These are phyloP conservation scores for Polyergus mexicanus DNA, from an alignment of 1,140 invertebrate species.

Conservation along the genomic window DNA sequence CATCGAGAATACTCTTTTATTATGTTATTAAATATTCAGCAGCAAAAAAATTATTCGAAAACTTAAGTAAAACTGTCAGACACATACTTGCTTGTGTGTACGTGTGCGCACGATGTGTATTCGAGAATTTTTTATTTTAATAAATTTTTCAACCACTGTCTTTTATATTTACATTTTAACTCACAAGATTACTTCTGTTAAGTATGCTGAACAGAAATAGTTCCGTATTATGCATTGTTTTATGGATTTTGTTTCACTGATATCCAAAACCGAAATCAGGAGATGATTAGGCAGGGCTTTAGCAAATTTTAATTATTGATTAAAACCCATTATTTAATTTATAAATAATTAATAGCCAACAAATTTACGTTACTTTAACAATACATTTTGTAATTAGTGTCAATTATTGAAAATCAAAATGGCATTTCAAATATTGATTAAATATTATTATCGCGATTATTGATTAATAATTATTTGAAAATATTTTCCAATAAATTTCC, in stretches of 20 bases:
- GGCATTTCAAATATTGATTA: not conserved
- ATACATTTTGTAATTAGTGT: conserved; percentile 27
- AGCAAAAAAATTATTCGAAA: conserved; percentile 6
- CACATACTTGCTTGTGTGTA: not conserved
- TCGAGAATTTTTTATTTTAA: conserved; percentile 30
- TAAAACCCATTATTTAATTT: conserved; percentile 29
- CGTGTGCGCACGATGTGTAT: not conserved
- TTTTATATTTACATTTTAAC: not conserved
- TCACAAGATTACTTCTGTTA: not conserved
- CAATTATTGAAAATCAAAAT: not conserved
- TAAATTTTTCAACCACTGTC: not conserved
- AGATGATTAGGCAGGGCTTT: not conserved
- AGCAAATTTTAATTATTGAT: conserved; percentile 18
- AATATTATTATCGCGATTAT: too few species aligned
- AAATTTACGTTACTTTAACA: conserved; percentile 15
- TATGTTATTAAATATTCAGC: not conserved
- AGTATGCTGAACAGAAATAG: not conserved
- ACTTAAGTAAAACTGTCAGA: not conserved
- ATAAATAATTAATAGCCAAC: conserved; percentile 19
- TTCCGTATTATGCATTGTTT: not conserved
- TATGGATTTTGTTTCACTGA: not conserved
- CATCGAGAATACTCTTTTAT: too few species aligned
- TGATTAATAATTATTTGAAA: not conserved
- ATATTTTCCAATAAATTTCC: conserved; percentile 10
- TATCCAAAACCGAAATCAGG: not conserved